Evolutionary conservation across 2,888 invertebrate genomes (phyloP), one percentile per base, ranked within the genome.

Genomic region (Ophioninae sp.): DNA sequence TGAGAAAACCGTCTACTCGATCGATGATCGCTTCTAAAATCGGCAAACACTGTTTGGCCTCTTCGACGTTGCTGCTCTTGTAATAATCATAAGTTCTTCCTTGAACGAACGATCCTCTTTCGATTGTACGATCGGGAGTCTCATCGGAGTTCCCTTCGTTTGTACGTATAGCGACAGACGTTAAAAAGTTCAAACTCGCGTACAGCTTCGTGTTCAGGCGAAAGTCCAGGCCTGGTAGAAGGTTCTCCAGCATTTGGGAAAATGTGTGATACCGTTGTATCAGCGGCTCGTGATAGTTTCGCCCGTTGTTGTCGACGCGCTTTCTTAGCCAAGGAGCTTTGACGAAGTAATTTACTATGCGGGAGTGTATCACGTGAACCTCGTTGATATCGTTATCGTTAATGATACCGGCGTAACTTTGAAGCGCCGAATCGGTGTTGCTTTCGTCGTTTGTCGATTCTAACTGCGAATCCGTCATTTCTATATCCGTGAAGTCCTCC

Each of bases 51-150:
- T 95, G 94, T 76, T 95, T 95, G 0, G 96, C 96, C 93, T 98
- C 97, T 0, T 95, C 93, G 0, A 98, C 95, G 93, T 98, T 97
- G 0, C 97, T 93, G 87, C 98, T 97, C 85, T 95, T 96, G 91
- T 99, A 99, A 91, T 98, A 97, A 91, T 98, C 96, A 82, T 95
- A 92, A 2, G 84, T 77, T 79, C 90, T 91, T 20, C 80, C 61
- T 20, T 23, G 13, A 9, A 23, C 65, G 20, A 51, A 72, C 63
- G 44, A 58, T 37, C 77, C 75, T 10, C 63, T 73, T 58, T 81
- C 84, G 51, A 51, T 67, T 41, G 72, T 58, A 2, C 65, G 59
- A 7, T 81, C 71, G 0, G 77, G 81, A 77, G 30, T 78, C 44
- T 86, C 85, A 30, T 87, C 89, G 0, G 93, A 86, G 94, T 94